Evolutionary conservation across 2,113 vertebrate species (phyloP), one percentile per base, ranked within the genome.

Genomic region (Benitochromis conjunctus): DNA sequence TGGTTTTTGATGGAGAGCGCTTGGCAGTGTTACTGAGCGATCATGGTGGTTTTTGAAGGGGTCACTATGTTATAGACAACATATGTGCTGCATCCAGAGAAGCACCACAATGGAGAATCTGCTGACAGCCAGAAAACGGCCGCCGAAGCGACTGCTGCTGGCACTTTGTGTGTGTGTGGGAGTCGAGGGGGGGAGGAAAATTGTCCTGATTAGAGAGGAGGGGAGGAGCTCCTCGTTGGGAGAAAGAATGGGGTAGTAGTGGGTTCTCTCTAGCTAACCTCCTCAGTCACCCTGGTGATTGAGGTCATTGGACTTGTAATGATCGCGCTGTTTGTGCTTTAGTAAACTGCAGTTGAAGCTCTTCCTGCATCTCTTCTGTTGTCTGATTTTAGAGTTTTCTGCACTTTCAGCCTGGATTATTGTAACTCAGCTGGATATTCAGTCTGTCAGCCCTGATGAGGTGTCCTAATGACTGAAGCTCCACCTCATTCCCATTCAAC

Each of bases 101-200:
- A 88, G 80, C 53, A 41, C 76, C 58, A 93, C 88, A 82, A 76
- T 82, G 80, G 86, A 90, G 89, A 95, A 94, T 94, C 91, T 94
- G 94, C 95, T 95, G 95, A 94, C 89, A 1, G 53, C 9, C 53
- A 79, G 86, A 66, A 92, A 94, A 92, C 80, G 12, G 24, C n/a
- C 53, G 64, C 79, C 31, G 85, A 84, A 89, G 80, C 83, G 87
- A 89, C 88, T 26, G 89, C 86, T 5, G 81, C 48, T 64, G 83
- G 81, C 89, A 92, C 89, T 94, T 89, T 94, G 91, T 93, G 88
- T 69, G 81, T 91, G 88, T 56, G 80, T 86, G 60, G 76, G 81
- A 71, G 86, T 6, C 10, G 88, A 86, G 79, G 24, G 12, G 90
- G 90, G 90, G 74, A 85, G 83, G 51, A 57, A 82, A 38, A 79